phyloP scores from a whole-genome alignment of 2,888 invertebrate genomes.

The Ormyrus rosae region DNA sequence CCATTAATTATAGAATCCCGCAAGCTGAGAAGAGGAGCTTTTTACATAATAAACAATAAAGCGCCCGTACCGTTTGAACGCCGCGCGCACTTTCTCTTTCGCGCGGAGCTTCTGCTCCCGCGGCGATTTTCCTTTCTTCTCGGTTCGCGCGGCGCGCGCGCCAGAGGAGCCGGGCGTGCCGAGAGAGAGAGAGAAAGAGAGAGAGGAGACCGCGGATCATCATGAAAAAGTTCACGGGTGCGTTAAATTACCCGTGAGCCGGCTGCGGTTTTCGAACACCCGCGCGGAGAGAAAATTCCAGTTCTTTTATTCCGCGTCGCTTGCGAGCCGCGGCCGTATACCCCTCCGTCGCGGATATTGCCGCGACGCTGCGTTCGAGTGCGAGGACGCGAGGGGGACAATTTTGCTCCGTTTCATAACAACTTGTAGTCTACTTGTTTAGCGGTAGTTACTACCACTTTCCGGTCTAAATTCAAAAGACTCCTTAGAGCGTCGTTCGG shows the following conservation, averaged over 20 bases:
- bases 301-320: constrained; percentile 43
- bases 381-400: neutral
- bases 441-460: too few species aligned
- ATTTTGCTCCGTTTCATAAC: too few species aligned
- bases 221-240: constrained; percentile 50
- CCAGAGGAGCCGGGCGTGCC: too few species aligned
- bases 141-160: constrained; percentile 34
- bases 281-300: constrained; percentile 43
- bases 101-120: neutral
- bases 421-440: too few species aligned
- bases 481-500: too few species aligned
- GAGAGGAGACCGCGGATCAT: neutral
- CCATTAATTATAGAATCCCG: constrained; percentile 32
- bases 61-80: neutral
- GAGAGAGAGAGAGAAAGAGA: too few species aligned
- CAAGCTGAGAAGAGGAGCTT: constrained; percentile 10
- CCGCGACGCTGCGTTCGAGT: neutral
- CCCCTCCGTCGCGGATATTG: too few species aligned
- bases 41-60: constrained; percentile 41
- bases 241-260: constrained; percentile 51
- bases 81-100: constrained; percentile 33
- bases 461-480: too few species aligned
- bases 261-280: constrained; percentile 4
- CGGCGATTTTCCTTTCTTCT: neutral
- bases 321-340: neutral